Evolutionary conservation across 1,140 invertebrate species (phyloP), one percentile per base, ranked within the genome.

Genomic region (Chymomyza costata): DNA sequence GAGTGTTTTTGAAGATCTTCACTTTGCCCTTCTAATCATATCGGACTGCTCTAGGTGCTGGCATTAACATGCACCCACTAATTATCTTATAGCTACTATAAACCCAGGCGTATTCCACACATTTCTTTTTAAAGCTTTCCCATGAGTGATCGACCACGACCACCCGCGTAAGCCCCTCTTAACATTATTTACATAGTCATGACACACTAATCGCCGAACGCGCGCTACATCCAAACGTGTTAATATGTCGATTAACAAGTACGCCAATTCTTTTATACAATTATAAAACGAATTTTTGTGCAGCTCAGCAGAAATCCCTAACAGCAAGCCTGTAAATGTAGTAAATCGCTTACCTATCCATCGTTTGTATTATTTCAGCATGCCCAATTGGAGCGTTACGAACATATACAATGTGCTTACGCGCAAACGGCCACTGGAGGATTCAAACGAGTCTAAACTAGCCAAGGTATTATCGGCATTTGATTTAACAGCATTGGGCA

Each of bases 401-500:
- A 74, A 66, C 52, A 60, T 59, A 6, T 82, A 70, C 57, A 62
- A 67, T 46, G 66, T 80, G 28, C 58, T 83, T 37, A 83, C 71
- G 40, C 81, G 81, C 44, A 80, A 74, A 39, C 83, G 83, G 52
- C 81, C 80, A 2, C 55, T 83, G 38, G 81, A 83, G 56, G 81
- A 81, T 54, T 81, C 81, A 1, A 66, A 57, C 7, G 86, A 88
- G 14, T 90, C 90, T 1, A 88, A 91, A 71, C 86, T 97, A 39
- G 90, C 90, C 2, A 86, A 94, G 66, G 93, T 94, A n/a, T 86
- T 97, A 6, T 91, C 89, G 1, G 86, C 94, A 0, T 71, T 94
- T 15, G 94, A 96, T 86, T 87, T 96, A 0, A 94, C 92, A 0
- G 90, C 91, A 0, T 85, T 96, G 6, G 94, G 95, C 0, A 92